Evolutionary conservation across 2,888 invertebrate species (phyloP).

Genomic region (Leptarthrus brevirostris): DNA sequence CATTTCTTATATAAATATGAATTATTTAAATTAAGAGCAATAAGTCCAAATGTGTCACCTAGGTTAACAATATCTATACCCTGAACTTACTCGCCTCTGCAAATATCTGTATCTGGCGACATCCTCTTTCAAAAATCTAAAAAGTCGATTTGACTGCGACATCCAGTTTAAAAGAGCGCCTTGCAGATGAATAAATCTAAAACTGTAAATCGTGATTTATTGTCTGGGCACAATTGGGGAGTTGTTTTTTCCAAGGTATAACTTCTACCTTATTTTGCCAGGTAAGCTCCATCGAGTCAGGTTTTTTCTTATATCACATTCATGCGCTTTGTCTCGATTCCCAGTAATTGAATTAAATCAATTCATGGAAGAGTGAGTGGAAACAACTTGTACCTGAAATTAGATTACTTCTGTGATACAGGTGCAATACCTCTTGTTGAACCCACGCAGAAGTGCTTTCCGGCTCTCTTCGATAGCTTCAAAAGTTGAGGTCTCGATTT

Average conservation of each 20-base stretch:
- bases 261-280: conserved; percentile 47
- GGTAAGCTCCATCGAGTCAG: conserved; percentile 30
- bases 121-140: conserved; percentile 48
- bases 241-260: conserved; percentile 41
- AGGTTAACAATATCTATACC: too few relatives aligned
- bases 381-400: conserved; percentile 59
- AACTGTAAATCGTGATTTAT: conserved; percentile 50
- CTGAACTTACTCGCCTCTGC: conserved; percentile 1
- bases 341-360: conserved; percentile 59
- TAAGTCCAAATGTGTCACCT: too few relatives aligned
- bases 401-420: conserved; percentile 59
- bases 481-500: conserved; percentile 57
- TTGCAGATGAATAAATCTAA: conserved; percentile 31
- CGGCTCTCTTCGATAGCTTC: conserved; percentile 50
- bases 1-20: too few relatives aligned
- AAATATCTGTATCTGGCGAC: conserved; percentile 27
- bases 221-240: conserved; percentile 45
- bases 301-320: conserved; percentile 43
- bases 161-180: conserved; percentile 28
- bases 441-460: conserved; percentile 56
- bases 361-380: conserved; percentile 58
- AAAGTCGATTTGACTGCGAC: conserved; percentile 45
- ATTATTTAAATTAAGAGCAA: too few relatives aligned
- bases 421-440: conserved; percentile 58
- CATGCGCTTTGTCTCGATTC: conserved; percentile 52